Conservation (phyloP, 2,888 invertebrate species). For the Scelioninae gen. 2 region DNA sequence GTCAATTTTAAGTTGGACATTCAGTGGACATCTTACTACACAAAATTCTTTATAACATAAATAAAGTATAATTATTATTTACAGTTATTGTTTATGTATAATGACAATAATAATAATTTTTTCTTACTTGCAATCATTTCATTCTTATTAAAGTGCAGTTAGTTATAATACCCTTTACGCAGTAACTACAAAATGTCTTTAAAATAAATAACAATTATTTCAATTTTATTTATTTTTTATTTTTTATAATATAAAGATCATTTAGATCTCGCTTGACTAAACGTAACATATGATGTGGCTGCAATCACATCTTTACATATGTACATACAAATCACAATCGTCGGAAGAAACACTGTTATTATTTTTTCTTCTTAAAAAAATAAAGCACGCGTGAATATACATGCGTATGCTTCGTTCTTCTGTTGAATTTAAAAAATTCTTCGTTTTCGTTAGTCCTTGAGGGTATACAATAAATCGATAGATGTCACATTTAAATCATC, state of each 20-base stretch:
- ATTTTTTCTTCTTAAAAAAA: slow-evolving; percentile 55
- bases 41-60: too few species aligned
- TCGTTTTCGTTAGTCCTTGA: slow-evolving; percentile 5
- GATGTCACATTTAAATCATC: slow-evolving; percentile 38
- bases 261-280: slow-evolving; percentile 59
- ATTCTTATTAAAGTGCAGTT: too few species aligned
- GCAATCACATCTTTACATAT: slow-evolving; percentile 61
- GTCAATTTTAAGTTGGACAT: too few species aligned
- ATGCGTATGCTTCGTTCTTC: slow-evolving; percentile 38
- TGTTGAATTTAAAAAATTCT: slow-evolving; percentile 19
- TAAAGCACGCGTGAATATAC: slow-evolving; percentile 57
- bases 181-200: too few species aligned
- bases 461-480: slow-evolving; percentile 32
- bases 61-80: too few species aligned
- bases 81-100: too few species aligned
- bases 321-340: slow-evolving; percentile 60
- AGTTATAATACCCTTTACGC: too few species aligned
- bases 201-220: not conserved
- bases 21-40: too few species aligned
- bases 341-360: slow-evolving; percentile 55
- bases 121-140: too few species aligned
- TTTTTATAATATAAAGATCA: slow-evolving; percentile 64
- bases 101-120: too few species aligned
- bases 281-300: slow-evolving; percentile 55
- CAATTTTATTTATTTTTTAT: slow-evolving; percentile 42